Evolutionary conservation across 2,797 vertebrate species (phyloP).

Genomic region (Eospalax fontanierii): DNA sequence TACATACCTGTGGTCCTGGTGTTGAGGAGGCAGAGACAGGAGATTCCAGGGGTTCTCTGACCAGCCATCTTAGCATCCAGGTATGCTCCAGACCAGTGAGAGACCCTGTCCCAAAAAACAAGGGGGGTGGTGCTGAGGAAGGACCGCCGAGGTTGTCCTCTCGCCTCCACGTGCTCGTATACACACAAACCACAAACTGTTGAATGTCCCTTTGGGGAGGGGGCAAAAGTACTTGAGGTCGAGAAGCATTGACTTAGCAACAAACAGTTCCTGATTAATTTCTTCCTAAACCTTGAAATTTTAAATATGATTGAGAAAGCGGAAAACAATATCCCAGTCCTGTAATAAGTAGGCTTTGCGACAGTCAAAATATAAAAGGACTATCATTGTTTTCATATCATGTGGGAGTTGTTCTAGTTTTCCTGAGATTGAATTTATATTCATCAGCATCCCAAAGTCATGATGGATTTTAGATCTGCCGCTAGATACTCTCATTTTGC

Average conservation of each 20-base stretch:
- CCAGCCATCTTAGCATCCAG: neutral
- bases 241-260: neutral
- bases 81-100: neutral
- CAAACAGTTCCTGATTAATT: neutral
- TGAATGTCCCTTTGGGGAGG: neutral
- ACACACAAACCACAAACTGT: neutral
- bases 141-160: neutral
- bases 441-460: neutral
- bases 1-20: no score
- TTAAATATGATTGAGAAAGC: neutral
- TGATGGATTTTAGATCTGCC: neutral
- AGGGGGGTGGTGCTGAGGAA: neutral
- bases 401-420: neutral
- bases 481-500: neutral
- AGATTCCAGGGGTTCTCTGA: neutral
- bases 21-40: neutral
- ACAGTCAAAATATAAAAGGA: neutral
- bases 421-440: neutral
- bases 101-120: neutral
- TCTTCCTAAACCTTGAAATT: neutral
- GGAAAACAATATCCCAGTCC: neutral
- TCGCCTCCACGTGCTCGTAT: no score
- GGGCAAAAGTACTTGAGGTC: neutral
- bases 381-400: neutral
- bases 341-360: neutral